Evolutionary conservation across 23 tunicate genomes (phyloP), one percentile per base, ranked within the genome.

Genomic region (Diplosoma virens): DNA sequence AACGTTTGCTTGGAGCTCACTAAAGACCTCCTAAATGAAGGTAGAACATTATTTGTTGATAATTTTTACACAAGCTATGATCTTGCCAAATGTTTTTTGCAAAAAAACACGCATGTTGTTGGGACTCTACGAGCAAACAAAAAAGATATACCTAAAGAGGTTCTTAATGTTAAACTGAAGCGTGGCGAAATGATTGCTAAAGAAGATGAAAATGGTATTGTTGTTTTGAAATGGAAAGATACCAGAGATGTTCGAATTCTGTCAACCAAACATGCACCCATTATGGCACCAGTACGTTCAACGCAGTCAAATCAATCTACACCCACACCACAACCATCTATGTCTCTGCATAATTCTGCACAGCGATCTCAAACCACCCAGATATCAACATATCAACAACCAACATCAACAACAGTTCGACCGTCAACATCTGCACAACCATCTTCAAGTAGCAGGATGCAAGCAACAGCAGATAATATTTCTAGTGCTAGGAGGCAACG

Each of bases 31-130:
- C 25, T 52, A 30, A 41, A 29, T 73, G 41, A 73, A 73, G 64
- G 79, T 50, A 14, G 79, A 17, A 73, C 79, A 29, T 50, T 73
- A 35, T 73, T 48, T 53, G 79, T 73, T 26, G 79, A 73, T 37
- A 73, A 73, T 50, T 73, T 73, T 53, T 73, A 73, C 31, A 50
- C 79, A 18, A 73, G 79, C 47, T 50, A 73, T 47, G 79, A 52
- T 25, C 37, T 73, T 21, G 36, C 79, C 50, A 48, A 53, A 25
- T 48, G 17, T 34, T 73, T 25, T 37, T 35, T 73, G 47, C 50
- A 52, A 73, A 73, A 50, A 53, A 64, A 1, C 37, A 73, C 79
- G 0, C 79, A 73, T 73, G 30, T 48, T 29, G 79, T 73, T 50
- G 79, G 79, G 29, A 52, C 79, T 21, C 64, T 47, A 48, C 33